Base-by-base conservation (phyloP, 1,140 invertebrate species). In the Pachyrhynchus sulphureomaculatus region DNA sequence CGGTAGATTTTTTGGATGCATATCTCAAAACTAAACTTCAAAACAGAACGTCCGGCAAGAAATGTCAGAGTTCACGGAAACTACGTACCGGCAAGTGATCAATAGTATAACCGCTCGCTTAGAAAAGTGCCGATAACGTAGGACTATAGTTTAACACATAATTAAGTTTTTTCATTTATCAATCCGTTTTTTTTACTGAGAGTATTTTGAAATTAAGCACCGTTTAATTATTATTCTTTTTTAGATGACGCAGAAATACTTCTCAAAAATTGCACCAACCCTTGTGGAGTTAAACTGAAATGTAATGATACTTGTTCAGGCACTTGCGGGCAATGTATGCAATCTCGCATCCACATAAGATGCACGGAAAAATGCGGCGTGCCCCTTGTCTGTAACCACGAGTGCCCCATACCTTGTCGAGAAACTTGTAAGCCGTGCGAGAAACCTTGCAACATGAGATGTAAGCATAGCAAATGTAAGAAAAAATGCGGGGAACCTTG, bases 381-480 rank as follows among this genome's bases (percentile, higher is more conserved):
- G 44, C 64, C 65, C 8, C 77, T 82, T 33, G 83, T 89, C 51
- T 90, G 88, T 75, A 82, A 82, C 36, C 88, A 90, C 70, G 69
- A 73, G 79, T 90, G 89, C 70, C 73, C 79, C 24, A 80, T 79
- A 26, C 81, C 82, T 0, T 88, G 86, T 64, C 79, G 81, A 39
- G 71, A 79, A 51, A 67, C 76, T 12, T 89, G 87, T 62, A 83
- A 83, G 15, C 86, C 87, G 1, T 89, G 87, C 71, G 74, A 73
- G 23, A 72, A 77, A 48, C 66, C 52, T 10, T 90, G 87, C 68
- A 66, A 79, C 48, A 82, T 83, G 47, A 75, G 71, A 39, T 90
- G 88, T 72, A 45, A 62, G 15, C 84, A 86, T 67, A 81, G 77
- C 32, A 74, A 66, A 53, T 89, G 87, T 69, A 68, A 62, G 0